Base-by-base conservation (phyloP, 2,797 vertebrate genomes). In the Propithecus deckenii region DNA sequence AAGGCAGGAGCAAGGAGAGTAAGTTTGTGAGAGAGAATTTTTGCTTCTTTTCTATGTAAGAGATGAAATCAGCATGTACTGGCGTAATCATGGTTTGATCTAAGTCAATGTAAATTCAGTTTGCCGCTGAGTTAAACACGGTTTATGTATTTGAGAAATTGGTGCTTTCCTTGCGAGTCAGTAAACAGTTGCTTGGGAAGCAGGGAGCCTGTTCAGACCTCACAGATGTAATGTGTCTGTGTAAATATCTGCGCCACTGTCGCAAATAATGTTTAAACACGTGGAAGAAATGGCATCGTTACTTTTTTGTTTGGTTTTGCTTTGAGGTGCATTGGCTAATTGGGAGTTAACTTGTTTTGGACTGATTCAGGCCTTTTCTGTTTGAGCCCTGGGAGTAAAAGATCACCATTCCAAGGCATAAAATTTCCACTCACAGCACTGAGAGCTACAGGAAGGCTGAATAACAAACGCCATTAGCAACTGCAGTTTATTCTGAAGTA, bases 191-290 rank as follows among this genome's bases (percentile, higher is more conserved):
- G 43, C 25, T 15, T 18, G 41, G 12, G 35, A 41, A 20, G 23
- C 32, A 5, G 55, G n/a, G 41, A 28, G 71, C 3, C 0, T 1
- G 81, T 28, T 10, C 8, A 32, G 86, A 20, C 80, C 6, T 43
- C 2, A 1, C 8, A 10, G 71, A 12, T 0, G 69, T 50, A 23
- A 57, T 8, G 13, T 0, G 0, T 14, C 1, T 7, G 30, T 2
- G 4, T 1, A 4, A 61, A n/a, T 2, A 2, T 5, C 32, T 2
- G 0, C 7, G 0, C 10, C 5, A 0, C 1, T 14, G 57, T n/a
- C 1, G 17, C 15, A 23, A 46, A 35, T 3, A 0, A 2, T 0
- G 20, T 32, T 23, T 35, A 1, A n/a, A 43, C 0, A 5, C 4
- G 0, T 0, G 55, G 48, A 28, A 7, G 32, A 57, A 3, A 20